Evolutionary conservation across 2,113 vertebrate species (phyloP), one percentile per base, ranked within the genome.

Genomic region (Felis chaus): DNA sequence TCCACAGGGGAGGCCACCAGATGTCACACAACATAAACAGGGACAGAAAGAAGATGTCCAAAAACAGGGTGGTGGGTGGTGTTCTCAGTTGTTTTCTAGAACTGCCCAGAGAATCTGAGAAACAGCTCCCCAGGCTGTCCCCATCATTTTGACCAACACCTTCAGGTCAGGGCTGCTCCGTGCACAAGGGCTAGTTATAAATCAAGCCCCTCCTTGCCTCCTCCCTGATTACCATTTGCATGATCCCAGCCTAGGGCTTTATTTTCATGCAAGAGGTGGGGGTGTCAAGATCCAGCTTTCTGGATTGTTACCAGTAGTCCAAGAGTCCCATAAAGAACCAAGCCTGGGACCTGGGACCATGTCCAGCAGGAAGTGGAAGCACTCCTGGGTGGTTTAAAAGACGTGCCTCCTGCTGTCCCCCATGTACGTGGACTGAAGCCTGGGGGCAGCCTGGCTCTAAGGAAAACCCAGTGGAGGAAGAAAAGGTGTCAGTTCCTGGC

Each of bases 341-440:
- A 13, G 39, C 1, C 1, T 14, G 9, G 27, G 71, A 53, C n/a
- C 45, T 1, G 5, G n/a, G 16, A 1, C 39, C 19, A 3, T 0
- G 7, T 39, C 41, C 82, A 36, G 15, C 2, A 19, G 84, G 65
- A 55, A 81, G 74, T 4, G 18, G 33, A 80, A 23, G 29, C 23
- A 27, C 50, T 55, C 45, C 57, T 7, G 19, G 8, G 29, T 50
- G 10, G 29, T 50, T 90, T 87, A 33, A 73, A 41, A 73, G 61
- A 36, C 39, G 5, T 3, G 2, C 29, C 68, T 83, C 41, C 21
- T 65, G 25, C 2, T 11, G 41, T 23, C 31, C 14, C 45, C 19
- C 36, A 1, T 19, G n/a, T 14, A 3, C 3, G 18, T 1, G 50
- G 10, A 89, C 12, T 0, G 0, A 63, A 85, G 66, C 31, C 41